Evolutionary conservation across 2,113 vertebrate genomes (phyloP), one percentile per base, ranked within the genome.

Genomic region (Protomyctophum bolini): DNA sequence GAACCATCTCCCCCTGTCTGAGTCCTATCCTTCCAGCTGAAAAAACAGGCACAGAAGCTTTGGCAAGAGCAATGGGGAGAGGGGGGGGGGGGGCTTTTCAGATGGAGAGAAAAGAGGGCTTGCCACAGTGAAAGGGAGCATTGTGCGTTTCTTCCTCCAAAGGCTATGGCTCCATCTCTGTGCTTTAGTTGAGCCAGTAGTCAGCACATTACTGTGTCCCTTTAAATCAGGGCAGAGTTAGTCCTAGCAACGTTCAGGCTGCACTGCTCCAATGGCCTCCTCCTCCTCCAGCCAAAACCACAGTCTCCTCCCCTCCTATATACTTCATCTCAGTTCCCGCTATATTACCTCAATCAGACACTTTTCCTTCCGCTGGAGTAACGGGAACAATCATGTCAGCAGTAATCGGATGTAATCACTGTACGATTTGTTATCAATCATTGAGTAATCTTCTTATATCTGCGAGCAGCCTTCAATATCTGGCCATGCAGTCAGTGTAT

Each of bases 11-110:
- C 9, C 49, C 50, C 71, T 72, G 81, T 90, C 88, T 90, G 81
- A 84, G 78, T 87, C 89, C 83, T 76, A 86, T 84, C 78, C 83
- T 86, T 81, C 84, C 92, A 92, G 91, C 89, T 93, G 91, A 88
- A 76, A 92, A 91, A 92, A 92, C 84, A 87, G 80, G 71, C 63
- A 63, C 67, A 6, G 73, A 68, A 68, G 50, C 72, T 80, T 87
- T 91, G 89, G 88, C 88, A 87, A 41, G 73, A 76, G 63, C n/a
- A 0, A 54, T 10, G 12, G 52, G 12, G 10, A 55, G 52, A 11
- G n/a, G 60, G 60, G 66, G 72, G 74, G 83, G 85, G 79, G 80
- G 63, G 65, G 77, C 84, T 86, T 90, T 90, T 90, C 77, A 85
- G 78, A 86, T 12, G 66, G 73, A 77, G 67, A 68, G 77, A 83